phyloP scores from a whole-genome alignment of 2,888 invertebrate genomes.

The Eristalinus aeneus region DNA sequence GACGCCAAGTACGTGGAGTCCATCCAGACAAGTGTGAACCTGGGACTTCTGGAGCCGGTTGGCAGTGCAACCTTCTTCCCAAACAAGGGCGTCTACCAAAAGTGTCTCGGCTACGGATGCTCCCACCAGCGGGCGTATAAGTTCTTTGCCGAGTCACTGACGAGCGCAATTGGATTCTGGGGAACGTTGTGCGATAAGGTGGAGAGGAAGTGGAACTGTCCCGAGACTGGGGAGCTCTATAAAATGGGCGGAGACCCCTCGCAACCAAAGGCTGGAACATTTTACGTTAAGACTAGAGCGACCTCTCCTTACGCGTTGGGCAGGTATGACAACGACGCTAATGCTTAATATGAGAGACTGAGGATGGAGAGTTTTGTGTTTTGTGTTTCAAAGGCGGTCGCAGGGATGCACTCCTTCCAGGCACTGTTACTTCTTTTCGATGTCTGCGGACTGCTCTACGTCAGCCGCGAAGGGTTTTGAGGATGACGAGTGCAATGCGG shows the following conservation, averaged over 20 bases:
- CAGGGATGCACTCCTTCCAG: background rate
- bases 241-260: conserved; percentile 80
- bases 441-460: background rate
- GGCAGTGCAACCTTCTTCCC: conserved; percentile 81
- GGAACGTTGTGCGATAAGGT: conserved; percentile 75
- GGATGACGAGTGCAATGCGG: background rate
- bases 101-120: conserved; percentile 79
- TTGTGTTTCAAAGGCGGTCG: background rate
- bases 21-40: conserved; percentile 79
- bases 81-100: conserved; percentile 79
- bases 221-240: conserved; percentile 75
- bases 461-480: background rate
- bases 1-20: conserved; percentile 80
- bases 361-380: background rate
- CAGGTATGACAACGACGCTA: background rate
- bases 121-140: conserved; percentile 78
- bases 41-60: conserved; percentile 78
- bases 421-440: background rate
- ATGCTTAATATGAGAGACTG: background rate
- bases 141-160: conserved; percentile 78
- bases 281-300: conserved; percentile 77
- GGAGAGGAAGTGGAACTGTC: conserved; percentile 73
- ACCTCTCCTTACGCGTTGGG: conserved; percentile 77
- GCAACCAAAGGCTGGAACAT: conserved; percentile 77
- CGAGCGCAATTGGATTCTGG: conserved; percentile 77